phyloP scores from a whole-genome alignment of 2,113 vertebrate species.

The Petroica traversi region DNA sequence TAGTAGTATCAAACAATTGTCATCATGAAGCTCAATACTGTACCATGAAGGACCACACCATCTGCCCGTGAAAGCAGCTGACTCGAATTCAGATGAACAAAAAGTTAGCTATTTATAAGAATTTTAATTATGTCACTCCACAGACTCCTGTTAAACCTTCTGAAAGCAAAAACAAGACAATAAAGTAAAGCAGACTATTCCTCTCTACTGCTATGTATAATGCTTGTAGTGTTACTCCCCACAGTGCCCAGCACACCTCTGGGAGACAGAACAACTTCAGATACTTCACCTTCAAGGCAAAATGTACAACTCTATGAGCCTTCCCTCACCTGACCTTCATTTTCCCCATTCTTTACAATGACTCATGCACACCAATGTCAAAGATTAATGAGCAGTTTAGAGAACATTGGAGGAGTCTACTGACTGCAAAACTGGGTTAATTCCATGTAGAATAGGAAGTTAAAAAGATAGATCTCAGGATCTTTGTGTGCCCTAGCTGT shows the following conservation, averaged over 20 bases:
- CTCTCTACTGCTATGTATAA: background rate
- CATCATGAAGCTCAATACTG: background rate
- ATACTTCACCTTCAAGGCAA: background rate
- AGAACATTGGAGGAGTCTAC: background rate
- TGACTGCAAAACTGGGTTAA: background rate
- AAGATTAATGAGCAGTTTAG: background rate
- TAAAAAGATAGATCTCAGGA: background rate
- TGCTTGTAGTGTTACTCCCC: background rate
- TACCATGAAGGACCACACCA: background rate
- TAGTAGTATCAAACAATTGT: background rate
- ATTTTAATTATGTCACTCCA: background rate
- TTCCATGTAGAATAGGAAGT: background rate
- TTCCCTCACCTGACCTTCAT: background rate
- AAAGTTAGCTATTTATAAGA: background rate
- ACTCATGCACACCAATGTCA: background rate
- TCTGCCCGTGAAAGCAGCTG: background rate
- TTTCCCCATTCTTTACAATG: background rate
- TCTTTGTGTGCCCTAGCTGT: background rate
- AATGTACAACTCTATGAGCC: background rate
- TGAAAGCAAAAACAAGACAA: background rate
- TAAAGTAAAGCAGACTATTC: background rate
- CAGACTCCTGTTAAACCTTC: background rate
- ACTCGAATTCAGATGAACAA: background rate
- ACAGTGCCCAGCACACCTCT: rapidly evolving
- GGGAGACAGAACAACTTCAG: background rate